Conservation (phyloP, 2,888 invertebrate species). For the Calliopum simillimum region DNA sequence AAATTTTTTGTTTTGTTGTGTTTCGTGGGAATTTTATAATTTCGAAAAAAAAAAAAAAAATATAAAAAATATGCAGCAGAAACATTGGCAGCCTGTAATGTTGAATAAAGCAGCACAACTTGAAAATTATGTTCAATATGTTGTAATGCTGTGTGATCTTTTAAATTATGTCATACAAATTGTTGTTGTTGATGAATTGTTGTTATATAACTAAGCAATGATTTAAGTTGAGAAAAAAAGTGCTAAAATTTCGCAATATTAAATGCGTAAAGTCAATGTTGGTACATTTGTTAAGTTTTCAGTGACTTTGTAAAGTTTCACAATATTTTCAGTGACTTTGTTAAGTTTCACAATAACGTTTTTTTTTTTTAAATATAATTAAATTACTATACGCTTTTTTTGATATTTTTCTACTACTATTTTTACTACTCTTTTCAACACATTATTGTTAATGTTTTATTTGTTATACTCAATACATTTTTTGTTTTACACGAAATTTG, state of each 20-base stretch:
- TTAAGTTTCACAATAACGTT: too few relatives aligned
- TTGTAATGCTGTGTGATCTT: constrained; percentile 3
- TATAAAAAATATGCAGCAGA: neutral
- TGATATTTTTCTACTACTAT: too few relatives aligned
- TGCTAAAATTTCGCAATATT: neutral
- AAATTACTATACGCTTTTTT: too few relatives aligned
- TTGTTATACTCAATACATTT: too few relatives aligned
- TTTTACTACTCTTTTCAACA: too few relatives aligned
- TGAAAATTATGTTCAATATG: constrained; percentile 4
- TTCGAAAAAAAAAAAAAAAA: neutral
- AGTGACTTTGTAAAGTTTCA: too few relatives aligned
- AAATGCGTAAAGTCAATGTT: neutral
- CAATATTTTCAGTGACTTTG: too few relatives aligned
- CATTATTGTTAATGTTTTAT: too few relatives aligned
- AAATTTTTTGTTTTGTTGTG: neutral
- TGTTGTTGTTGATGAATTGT: neutral
- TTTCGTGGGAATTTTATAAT: neutral
- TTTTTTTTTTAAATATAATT: too few relatives aligned
- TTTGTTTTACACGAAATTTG: too few relatives aligned
- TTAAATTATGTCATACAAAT: constrained; percentile 8
- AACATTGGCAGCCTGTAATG: neutral
- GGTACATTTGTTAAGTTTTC: too few relatives aligned
- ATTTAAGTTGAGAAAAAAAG: neutral
- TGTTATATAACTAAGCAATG: too few relatives aligned
- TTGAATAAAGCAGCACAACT: constrained; percentile 6